These are phyloP conservation scores for Florisuga fusca DNA, from an alignment of 2,797 vertebrate genomes.

Conservation along the genomic window DNA sequence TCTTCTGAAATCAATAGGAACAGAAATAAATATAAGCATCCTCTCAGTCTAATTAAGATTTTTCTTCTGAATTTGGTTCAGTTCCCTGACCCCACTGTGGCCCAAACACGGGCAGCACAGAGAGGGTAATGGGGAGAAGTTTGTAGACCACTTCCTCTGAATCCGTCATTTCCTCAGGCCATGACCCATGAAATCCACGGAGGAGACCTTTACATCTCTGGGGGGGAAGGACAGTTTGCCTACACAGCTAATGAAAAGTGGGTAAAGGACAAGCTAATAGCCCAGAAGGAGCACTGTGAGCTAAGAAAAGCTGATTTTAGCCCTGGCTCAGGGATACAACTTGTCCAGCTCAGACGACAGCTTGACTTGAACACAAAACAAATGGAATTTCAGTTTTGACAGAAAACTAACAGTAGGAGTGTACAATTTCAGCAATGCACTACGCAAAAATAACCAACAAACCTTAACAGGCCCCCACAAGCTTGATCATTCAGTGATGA, in stretches of 20 bases:
- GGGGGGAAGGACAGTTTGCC: not conserved
- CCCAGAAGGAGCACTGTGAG: not conserved
- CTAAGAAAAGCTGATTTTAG: not conserved
- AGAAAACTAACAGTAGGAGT: not conserved
- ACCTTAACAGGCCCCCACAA: not conserved
- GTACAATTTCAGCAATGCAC: not conserved
- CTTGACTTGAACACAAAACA: not conserved
- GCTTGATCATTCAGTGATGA: not conserved
- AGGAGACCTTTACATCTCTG: not conserved
- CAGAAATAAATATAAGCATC: not conserved
- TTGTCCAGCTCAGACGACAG: not conserved
- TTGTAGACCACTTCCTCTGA: not conserved
- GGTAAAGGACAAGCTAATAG: not conserved
- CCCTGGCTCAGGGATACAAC: not conserved
- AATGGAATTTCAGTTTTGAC: not conserved
- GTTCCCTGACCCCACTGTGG: not conserved
- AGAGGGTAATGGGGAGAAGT: accelerated
- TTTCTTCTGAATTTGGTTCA: not conserved
- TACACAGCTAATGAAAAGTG: not conserved
- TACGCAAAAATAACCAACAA: not conserved
- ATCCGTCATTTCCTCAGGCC: not conserved
- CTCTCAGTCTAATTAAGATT: not conserved
- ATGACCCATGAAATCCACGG: not conserved
- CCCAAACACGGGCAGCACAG: not conserved
- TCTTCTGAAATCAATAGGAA: not conserved